Evolutionary conservation across 2,797 vertebrate genomes (phyloP), one percentile per base, ranked within the genome.

Genomic region (Parotocinclus haroldoi): DNA sequence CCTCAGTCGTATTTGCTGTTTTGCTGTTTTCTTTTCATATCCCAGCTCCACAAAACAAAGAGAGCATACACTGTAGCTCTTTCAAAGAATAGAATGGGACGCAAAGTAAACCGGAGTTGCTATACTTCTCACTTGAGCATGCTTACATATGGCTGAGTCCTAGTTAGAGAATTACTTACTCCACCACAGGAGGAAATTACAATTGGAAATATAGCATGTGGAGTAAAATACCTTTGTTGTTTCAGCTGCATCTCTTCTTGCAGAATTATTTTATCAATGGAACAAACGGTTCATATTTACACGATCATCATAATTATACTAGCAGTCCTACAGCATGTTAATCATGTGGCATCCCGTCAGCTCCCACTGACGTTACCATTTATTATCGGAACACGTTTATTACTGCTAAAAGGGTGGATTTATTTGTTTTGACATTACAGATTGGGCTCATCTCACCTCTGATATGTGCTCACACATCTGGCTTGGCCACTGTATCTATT

Each of bases 391-490:
- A 9, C 19, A 53, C 48, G 45, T 57, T n/a, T 57, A 64, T 63
- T 58, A 44, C 11, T 27, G 27, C 40, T 18, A 63, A 58, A 64
- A 50, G 10, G 36, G 46, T 17, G 42, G 59, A 63, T 62, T 54
- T 37, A 63, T 55, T 10, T 57, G 40, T 18, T 18, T 13, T 64
- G 36, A 57, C 60, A 49, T 46, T 57, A 5, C 12, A 62, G 18
- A 56, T 39, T 18, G 56, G 54, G 42, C 58, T 58, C 17, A 50
- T 51, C 66, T 72, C 55, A 54, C 53, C 58, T 70, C 63, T 18
- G 60, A 0, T 40, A 52, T 57, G 46, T 59, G 66, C 46, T 62
- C 55, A 42, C 51, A 65, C 73, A 73, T 74, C 76, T 78, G 76
- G 76, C 59, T 62, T 61, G 51, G 67, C 48, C 45, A 37, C 58